Percentiles rank a stretch among this genome's conserved stretches.
These are phyloP conservation scores for Gobiocypris rarus DNA, from an alignment of 2,113 vertebrate genomes.

Conservation along the genomic window DNA sequence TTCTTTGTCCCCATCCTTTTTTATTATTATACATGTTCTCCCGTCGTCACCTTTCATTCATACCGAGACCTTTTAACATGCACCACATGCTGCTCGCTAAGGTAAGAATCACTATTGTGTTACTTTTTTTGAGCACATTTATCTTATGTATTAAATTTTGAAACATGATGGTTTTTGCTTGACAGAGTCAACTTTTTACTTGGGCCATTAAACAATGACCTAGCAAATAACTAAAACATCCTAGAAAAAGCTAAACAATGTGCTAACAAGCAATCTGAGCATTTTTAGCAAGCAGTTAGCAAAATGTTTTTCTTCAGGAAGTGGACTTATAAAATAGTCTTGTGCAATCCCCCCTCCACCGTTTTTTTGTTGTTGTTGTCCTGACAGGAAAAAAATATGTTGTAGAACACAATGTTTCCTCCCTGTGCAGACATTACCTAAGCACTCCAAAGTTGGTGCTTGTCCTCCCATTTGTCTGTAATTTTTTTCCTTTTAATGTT, in stretches of 20 bases:
- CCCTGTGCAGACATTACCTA: conserved; percentile 74
- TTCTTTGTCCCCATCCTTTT: not conserved
- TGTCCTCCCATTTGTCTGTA: not conserved
- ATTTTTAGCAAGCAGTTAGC: not conserved
- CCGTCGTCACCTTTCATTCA: not conserved
- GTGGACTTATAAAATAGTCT: conserved; percentile 1
- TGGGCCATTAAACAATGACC: not conserved
- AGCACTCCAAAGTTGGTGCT: conserved; percentile 47
- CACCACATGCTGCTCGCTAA: not conserved
- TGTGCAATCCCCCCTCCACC: not conserved
- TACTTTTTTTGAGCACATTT: not conserved
- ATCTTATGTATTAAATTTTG: not conserved
- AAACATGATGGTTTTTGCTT: not conserved
- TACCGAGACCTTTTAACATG: not conserved
- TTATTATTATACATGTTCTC: not conserved
- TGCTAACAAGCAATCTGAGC: not conserved
- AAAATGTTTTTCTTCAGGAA: not conserved
- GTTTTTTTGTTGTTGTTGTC: not conserved
- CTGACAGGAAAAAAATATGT: conserved; percentile 41
- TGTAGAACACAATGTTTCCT: conserved; percentile 61
- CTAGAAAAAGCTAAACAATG: not conserved
- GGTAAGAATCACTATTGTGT: not conserved
- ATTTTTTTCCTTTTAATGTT: conserved; percentile 10
- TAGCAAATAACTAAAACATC: not conserved
- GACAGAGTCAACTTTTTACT: not conserved